Base-by-base conservation (phyloP, 2,113 vertebrate species). In the Eublepharis macularius region DNA sequence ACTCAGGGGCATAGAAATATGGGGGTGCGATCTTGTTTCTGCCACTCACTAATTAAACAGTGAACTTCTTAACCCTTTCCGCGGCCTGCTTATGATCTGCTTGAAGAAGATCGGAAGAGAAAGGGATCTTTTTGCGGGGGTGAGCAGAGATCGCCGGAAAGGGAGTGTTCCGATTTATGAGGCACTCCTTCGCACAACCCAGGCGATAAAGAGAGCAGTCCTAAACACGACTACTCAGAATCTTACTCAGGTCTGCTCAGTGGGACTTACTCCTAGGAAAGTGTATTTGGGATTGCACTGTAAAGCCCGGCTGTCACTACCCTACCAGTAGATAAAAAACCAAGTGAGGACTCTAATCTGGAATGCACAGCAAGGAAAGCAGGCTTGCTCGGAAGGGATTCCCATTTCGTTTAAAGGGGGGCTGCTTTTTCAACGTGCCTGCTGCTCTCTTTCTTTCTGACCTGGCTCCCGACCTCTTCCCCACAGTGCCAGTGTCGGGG, bases 111-210 rank as follows among this genome's bases (percentile, higher is more conserved):
- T 36, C 4, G 3, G 49, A 24, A 26, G 47, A 51, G 19, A n/a
- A 7, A 51, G 2, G 49, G 14, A 2, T 21, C 17, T 9, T 5
- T n/a, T 24, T 21, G 6, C 2, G 3, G 11, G 4, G 11, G 2
- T 10, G 36, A 3, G 39, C 16, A 1, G 69, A n/a, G 69, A 5
- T 9, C 12, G 34, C 34, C 36, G 16, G 19, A 4, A 70, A 36
- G 34, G 34, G 34, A 70, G 17, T 4, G n/a, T 4, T 54, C 74
- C 76, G 4, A 36, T 34, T 34, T 54, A 34, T 21, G 16, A n/a
- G 73, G 73, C 29, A 16, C 45, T 45, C 19, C 45, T 41, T 29
- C 26, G 17, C 73, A 47, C 43, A 17, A 4, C 12, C 43, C 29
- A 26, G 72, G 41, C 43, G 29, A 47, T 32, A 6, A 11, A 19